Percentiles rank a stretch among this genome's conserved stretches.
These are phyloP conservation scores for Mirza zaza DNA, from an alignment of 2,113 vertebrate species.

Conservation along the genomic window DNA sequence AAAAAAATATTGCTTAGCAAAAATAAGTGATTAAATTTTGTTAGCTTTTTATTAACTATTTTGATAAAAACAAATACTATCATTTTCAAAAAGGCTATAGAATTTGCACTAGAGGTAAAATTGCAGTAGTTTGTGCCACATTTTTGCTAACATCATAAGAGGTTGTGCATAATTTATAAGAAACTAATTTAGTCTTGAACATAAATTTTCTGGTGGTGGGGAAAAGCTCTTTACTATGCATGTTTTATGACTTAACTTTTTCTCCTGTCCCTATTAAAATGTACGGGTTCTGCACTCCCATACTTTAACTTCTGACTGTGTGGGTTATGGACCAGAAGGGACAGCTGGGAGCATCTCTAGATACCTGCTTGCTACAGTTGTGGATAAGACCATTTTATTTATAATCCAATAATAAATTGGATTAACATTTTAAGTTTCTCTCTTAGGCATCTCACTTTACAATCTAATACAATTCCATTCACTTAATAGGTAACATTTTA, in stretches of 20 bases:
- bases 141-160: constrained; percentile 80
- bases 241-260: constrained; percentile 76
- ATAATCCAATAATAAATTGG: constrained; percentile 57
- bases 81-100: constrained; percentile 52
- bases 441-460: neutral
- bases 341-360: constrained; percentile 55
- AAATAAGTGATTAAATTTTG: constrained; percentile 47
- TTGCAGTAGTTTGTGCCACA: neutral
- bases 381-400: constrained; percentile 65
- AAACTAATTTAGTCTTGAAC: constrained; percentile 82
- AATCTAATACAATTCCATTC: neutral
- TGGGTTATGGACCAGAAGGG: constrained; percentile 69
- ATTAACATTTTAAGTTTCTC: constrained; percentile 57
- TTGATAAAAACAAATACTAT: constrained; percentile 5
- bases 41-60: neutral
- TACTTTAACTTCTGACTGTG: constrained; percentile 68
- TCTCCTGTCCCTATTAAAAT: constrained; percentile 73
- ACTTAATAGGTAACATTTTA: neutral
- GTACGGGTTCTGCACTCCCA: constrained; percentile 41
- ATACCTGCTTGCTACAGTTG: constrained; percentile 20
- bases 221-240: constrained; percentile 73
- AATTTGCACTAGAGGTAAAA: constrained; percentile 46
- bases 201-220: constrained; percentile 76
- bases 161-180: constrained; percentile 82
- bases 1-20: constrained; percentile 15